Base-by-base conservation (phyloP, 1,140 invertebrate genomes). In the Sitobion miscanthi region DNA sequence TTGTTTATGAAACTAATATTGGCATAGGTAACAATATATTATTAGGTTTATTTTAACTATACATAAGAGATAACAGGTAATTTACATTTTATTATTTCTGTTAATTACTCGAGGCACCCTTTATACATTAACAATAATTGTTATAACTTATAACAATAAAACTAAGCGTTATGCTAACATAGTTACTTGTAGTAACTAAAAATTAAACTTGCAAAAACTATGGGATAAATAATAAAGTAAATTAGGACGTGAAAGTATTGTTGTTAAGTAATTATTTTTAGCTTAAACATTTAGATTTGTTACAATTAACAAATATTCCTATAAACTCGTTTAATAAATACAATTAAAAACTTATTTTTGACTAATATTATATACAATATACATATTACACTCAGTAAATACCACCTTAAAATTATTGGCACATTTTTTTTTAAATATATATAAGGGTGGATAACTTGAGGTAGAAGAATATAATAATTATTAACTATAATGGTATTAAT, bases 401-500 rank as follows among this genome's bases (percentile, higher is more conserved):
- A 89, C 88, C 49, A 90, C 17, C 23, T 90, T 62, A 90, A 69
- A 25, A 90, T 69, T 90, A 90, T 90, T 90, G 89, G 89, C 89
- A 90, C 89, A 90, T 69, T 45, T 90, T 69, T 23, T 90, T 89
- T 35, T n/a, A 30, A 38, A 4, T 42, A 42, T 45, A 47, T 23
- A 90, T 90, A 45, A 47, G 89, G 38, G 89, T 90, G 89, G 38
- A 89, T 57, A 88, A 90, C 38, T 69, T 42, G 89, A 90, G 89
- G 89, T 90, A 90, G 89, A 90, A 62, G 54, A 90, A 90, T 69
- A 90, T n/a, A 62, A 69, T 69, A 90, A 90, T 45, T 69, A 69
- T 90, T 45, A 69, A 14, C 45, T 90, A 62, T 23, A 89, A 89
- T n/a, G 14, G 38, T 77, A 77, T 42, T 90, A 90, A 30, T 90